phyloP scores from a whole-genome alignment of 2,797 vertebrate species.

The Poeciliopsis presidionis region DNA sequence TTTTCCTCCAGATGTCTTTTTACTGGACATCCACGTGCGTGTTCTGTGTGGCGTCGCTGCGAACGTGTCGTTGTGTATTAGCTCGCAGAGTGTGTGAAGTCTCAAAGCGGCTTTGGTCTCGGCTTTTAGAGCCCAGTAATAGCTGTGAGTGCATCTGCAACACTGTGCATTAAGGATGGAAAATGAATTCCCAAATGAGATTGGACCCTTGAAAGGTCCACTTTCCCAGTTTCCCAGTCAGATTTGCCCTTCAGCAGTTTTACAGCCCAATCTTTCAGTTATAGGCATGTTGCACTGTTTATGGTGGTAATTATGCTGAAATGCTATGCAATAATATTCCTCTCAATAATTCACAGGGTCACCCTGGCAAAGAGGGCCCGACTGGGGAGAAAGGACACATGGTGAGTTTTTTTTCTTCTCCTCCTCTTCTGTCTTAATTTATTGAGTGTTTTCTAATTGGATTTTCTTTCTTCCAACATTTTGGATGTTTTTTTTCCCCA shows the following conservation, averaged over 20 bases:
- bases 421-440: background rate
- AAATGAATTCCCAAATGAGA: slow-evolving; percentile 54
- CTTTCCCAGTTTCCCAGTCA: slow-evolving; percentile 47
- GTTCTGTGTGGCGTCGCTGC: slow-evolving; percentile 27
- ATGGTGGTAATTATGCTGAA: slow-evolving; percentile 60
- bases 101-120: slow-evolving; percentile 19
- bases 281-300: slow-evolving; percentile 55
- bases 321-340: slow-evolving; percentile 63
- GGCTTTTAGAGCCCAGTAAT: slow-evolving; percentile 51
- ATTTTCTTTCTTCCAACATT: background rate
- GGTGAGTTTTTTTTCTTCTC: slow-evolving; percentile 73
- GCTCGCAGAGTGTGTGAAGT: slow-evolving; percentile 11
- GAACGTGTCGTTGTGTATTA: slow-evolving; percentile 21
- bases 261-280: slow-evolving; percentile 51
- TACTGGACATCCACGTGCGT: slow-evolving; percentile 22
- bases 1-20: slow-evolving; percentile 41
- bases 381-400: slow-evolving; percentile 92
- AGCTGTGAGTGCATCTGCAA: slow-evolving; percentile 39
- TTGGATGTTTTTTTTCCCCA: background rate
- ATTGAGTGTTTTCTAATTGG: background rate
- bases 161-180: slow-evolving; percentile 41
- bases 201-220: slow-evolving; percentile 38
- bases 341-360: slow-evolving; percentile 86
- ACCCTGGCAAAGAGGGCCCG: slow-evolving; percentile 98
- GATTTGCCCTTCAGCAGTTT: slow-evolving; percentile 48